Percentiles rank a stretch among this genome's conserved stretches.
phyloP scores from a whole-genome alignment of 2,797 vertebrate genomes.

The Emys orbicularis region DNA sequence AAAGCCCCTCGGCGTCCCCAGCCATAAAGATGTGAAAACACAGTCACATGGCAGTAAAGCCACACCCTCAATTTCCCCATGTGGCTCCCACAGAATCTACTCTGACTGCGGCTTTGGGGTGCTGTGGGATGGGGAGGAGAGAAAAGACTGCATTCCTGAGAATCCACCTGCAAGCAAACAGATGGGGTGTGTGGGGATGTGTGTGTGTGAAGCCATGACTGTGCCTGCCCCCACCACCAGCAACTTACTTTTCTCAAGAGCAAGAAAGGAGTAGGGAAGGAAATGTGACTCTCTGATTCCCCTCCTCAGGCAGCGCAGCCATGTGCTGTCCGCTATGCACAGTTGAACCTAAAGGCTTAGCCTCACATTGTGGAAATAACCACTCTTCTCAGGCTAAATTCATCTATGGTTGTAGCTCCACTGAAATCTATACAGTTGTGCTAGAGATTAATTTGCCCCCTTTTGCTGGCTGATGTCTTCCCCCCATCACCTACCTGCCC shows the following conservation, averaged over 20 bases:
- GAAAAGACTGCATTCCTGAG: not conserved
- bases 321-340: not conserved
- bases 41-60: not conserved
- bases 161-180: not conserved
- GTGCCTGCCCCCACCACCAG: not conserved
- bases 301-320: not conserved
- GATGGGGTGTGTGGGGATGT: not conserved
- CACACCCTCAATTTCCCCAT: not conserved
- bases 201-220: not conserved
- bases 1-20: not conserved
- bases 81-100: not conserved
- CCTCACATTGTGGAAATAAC: not conserved
- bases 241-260: not conserved
- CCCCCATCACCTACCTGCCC: not conserved
- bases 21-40: not conserved
- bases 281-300: not conserved
- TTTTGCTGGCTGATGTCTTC: not conserved
- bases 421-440: not conserved
- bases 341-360: fast-evolving
- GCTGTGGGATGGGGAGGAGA: not conserved
- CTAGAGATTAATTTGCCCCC: not conserved
- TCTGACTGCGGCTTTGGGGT: not conserved
- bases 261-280: not conserved
- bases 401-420: not conserved
- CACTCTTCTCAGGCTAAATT: not conserved